Evolutionary conservation across 1,140 invertebrate genomes (phyloP).

Genomic region (Drosophila baimaii): DNA sequence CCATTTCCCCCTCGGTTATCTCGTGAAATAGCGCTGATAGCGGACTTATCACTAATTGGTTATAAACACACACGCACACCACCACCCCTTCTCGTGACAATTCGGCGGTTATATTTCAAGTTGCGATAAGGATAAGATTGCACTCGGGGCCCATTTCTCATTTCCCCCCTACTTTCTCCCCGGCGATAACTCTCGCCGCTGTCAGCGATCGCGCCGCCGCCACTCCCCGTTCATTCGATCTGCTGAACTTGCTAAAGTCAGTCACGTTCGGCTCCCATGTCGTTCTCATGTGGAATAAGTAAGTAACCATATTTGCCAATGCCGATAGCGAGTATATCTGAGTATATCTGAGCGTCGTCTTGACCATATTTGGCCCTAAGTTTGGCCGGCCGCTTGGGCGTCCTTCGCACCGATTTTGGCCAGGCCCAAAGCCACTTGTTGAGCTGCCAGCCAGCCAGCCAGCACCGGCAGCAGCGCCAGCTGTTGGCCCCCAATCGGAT

Average conservation of each 20-base stretch:
- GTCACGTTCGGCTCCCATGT: constrained; percentile 33
- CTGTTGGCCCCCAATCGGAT: constrained; percentile 29
- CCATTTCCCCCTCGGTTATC: constrained; percentile 55
- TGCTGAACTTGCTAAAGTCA: constrained; percentile 35
- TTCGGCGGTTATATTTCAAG: constrained; percentile 58
- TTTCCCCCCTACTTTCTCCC: constrained; percentile 9
- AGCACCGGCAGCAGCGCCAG: not conserved
- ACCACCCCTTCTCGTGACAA: constrained; percentile 29
- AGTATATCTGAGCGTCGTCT: constrained; percentile 30
- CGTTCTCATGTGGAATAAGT: constrained; percentile 31
- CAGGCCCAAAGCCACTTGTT: constrained; percentile 68
- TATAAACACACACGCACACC: constrained; percentile 48
- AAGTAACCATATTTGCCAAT: constrained; percentile 73
- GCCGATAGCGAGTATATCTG: constrained; percentile 40
- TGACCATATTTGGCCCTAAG: constrained; percentile 65
- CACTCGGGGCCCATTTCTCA: constrained; percentile 5
- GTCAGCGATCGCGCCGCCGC: not conserved
- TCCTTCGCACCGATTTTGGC: constrained; percentile 76
- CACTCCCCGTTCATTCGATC: constrained; percentile 36
- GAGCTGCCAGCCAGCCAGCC: too few relatives aligned
- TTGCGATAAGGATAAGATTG: constrained; percentile 69
- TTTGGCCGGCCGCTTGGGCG: constrained; percentile 65
- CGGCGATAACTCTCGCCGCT: constrained; percentile 3
- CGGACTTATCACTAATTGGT: constrained; percentile 66
- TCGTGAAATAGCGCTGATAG: constrained; percentile 58